These are phyloP conservation scores for Quadriops clusia DNA, from an alignment of 2,888 invertebrate genomes.

Conservation along the genomic window DNA sequence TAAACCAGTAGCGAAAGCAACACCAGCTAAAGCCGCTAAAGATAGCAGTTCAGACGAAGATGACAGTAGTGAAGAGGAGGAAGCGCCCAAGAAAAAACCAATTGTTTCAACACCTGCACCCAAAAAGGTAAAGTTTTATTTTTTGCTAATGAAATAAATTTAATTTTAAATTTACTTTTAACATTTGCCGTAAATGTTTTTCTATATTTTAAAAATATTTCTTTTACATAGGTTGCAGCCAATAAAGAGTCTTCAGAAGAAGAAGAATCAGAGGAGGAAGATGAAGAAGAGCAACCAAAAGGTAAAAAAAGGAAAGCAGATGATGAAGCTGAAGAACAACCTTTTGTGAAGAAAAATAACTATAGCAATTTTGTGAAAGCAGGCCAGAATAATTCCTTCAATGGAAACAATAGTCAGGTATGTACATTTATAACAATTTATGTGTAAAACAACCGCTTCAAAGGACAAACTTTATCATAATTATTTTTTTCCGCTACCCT, in stretches of 20 bases:
- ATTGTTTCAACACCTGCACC: conserved; percentile 13
- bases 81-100: conserved; percentile 20
- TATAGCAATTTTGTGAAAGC: conserved; percentile 40
- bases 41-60: conserved; percentile 30
- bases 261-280: conserved; percentile 18
- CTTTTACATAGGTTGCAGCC: conserved; percentile 22
- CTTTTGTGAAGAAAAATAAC: conserved; percentile 13
- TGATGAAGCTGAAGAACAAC: conserved; percentile 20
- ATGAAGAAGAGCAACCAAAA: conserved; percentile 18
- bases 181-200: no score
- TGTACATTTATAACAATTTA: not conserved
- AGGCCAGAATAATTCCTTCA: conserved; percentile 59
- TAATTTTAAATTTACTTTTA: conserved; percentile 12
- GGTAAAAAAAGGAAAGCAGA: conserved; percentile 37
- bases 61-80: conserved; percentile 13
- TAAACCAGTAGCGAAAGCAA: conserved; percentile 21
- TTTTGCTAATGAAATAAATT: not conserved
- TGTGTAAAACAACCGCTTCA: no score
- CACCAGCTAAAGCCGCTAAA: conserved; percentile 14
- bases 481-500: no score
- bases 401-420: conserved; percentile 36
- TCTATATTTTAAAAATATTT: no score
- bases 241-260: conserved; percentile 32
- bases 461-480: no score
- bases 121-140: conserved; percentile 8